These are phyloP conservation scores for Tinea pellionella DNA, from an alignment of 2,888 invertebrate genomes.

Conservation along the genomic window DNA sequence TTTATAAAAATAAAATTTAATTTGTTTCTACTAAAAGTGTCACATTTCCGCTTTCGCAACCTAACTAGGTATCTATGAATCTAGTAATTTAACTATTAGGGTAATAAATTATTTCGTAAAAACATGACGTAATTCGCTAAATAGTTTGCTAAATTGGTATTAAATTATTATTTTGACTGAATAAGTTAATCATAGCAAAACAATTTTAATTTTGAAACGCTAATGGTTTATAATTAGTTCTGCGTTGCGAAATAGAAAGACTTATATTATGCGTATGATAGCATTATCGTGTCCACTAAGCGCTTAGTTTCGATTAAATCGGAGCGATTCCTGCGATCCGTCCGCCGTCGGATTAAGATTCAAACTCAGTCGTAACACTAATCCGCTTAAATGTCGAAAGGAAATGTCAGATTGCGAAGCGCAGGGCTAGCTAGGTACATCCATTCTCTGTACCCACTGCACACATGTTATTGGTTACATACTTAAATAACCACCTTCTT, in stretches of 20 bases:
- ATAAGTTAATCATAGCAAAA: slow-evolving; percentile 7
- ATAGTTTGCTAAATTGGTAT: neutral
- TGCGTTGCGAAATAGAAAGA: slow-evolving; percentile 7
- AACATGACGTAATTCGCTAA: slow-evolving; percentile 7
- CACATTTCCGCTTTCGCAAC: slow-evolving; percentile 6
- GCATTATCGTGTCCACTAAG: slow-evolving; percentile 8
- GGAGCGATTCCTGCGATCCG: slow-evolving; percentile 59
- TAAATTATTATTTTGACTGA: neutral
- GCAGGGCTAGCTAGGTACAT: slow-evolving; percentile 48
- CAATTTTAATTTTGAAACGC: slow-evolving; percentile 7
- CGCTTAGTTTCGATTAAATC: slow-evolving; percentile 44
- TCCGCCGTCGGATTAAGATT: slow-evolving; percentile 64
- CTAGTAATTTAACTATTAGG: neutral
- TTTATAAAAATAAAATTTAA: neutral
- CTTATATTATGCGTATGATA: neutral
- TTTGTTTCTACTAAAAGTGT: neutral
- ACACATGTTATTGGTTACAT: neutral
- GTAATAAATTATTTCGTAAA: slow-evolving; percentile 7
- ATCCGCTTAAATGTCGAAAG: slow-evolving; percentile 69
- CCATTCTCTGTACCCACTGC: neutral
- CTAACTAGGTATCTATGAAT: neutral
- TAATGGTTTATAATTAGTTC: slow-evolving; percentile 5
- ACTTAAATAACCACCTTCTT: neutral
- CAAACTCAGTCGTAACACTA: slow-evolving; percentile 60
- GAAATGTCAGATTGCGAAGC: slow-evolving; percentile 69